Conservation (phyloP, 2,888 invertebrate genomes). For the Heteromurus nitidus region DNA sequence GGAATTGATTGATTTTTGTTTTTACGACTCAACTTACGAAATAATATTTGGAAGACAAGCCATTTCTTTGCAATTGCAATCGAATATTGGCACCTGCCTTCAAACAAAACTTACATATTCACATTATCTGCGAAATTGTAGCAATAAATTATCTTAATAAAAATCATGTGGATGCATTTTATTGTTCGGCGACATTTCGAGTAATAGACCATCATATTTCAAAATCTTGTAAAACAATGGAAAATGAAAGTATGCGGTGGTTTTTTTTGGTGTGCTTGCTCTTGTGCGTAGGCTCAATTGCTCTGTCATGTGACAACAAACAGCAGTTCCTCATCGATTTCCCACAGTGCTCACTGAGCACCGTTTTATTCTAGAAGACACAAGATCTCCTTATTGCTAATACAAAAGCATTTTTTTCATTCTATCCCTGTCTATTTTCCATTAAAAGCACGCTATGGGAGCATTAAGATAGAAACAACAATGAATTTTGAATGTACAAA, state of each 20-base stretch:
- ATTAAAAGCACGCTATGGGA: conserved; percentile 25
- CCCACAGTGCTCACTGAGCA: neutral
- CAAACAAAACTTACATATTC: too few species aligned
- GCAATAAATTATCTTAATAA: too few species aligned
- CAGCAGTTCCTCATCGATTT: conserved; percentile 8
- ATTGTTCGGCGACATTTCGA: conserved; percentile 35
- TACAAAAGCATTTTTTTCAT: conserved; percentile 7
- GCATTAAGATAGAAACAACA: conserved; percentile 42
- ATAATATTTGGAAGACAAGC: too few species aligned
- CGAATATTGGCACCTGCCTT: too few species aligned
- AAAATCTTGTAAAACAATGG: conserved; percentile 48
- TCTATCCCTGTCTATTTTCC: too few species aligned
- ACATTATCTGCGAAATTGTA: too few species aligned
- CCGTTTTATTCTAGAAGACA: conserved; percentile 6
- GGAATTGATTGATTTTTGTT: too few species aligned
- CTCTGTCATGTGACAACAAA: conserved; percentile 18
- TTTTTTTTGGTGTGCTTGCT: neutral
- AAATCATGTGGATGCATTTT: too few species aligned
- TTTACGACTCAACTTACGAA: too few species aligned
- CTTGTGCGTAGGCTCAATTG: conserved; percentile 35
- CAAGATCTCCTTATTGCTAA: conserved; percentile 25
- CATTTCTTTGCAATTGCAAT: too few species aligned
- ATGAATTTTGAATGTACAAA: conserved; percentile 20
- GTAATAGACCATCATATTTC: conserved; percentile 48
- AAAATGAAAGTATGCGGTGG: conserved; percentile 15